Evolutionary conservation across 2,797 vertebrate species (phyloP).

Genomic region (Alectoris magna): DNA sequence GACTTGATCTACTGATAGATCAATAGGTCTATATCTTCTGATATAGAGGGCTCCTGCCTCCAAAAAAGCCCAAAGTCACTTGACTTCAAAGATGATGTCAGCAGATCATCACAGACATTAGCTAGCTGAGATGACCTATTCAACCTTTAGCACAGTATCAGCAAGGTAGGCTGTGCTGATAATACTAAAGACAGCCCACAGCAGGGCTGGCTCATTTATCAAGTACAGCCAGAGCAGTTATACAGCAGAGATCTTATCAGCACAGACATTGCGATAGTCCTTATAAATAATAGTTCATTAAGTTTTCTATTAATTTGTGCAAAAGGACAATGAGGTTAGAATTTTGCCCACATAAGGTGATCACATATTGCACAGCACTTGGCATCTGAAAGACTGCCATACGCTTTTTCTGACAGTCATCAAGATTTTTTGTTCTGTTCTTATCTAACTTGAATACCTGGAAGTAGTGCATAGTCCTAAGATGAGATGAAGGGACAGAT

Average conservation of each 20-base stretch:
- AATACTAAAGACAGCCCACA: not conserved
- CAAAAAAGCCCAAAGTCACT: not conserved
- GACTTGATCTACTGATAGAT: not conserved
- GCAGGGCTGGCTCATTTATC: not conserved
- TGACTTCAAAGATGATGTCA: not conserved
- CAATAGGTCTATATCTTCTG: not conserved
- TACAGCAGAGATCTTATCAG: not conserved
- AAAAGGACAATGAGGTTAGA: not conserved
- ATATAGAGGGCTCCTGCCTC: not conserved
- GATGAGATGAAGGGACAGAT: not conserved
- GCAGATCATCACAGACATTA: not conserved
- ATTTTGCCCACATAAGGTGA: not conserved
- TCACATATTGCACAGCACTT: not conserved
- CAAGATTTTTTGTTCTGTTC: not conserved
- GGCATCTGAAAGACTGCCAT: not conserved
- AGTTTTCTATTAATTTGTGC: not conserved
- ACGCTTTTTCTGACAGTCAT: not conserved
- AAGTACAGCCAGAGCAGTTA: not conserved
- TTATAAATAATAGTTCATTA: fast-evolving
- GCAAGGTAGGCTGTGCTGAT: not conserved
- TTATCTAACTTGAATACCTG: not conserved
- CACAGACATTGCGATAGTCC: not conserved
- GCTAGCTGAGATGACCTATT: not conserved
- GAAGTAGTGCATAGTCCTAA: not conserved
- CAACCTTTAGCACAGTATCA: not conserved